A percentile compares a stretch with the other conserved stretches of the same genome.
phyloP scores from a whole-genome alignment of 2,797 vertebrate genomes.

The Thamnophis elegans region DNA sequence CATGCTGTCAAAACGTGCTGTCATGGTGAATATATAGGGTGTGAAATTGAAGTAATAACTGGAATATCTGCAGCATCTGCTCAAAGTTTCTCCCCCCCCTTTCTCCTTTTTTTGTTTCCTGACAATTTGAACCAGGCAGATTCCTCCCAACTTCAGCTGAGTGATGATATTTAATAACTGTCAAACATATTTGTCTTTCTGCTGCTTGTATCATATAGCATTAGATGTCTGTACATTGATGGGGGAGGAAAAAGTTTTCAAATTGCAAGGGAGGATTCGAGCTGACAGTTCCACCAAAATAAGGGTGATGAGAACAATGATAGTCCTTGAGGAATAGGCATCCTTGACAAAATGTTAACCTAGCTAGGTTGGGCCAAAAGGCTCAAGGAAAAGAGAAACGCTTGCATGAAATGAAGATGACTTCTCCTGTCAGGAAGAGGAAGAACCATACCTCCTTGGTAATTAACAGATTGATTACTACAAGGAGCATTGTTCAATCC shows the following conservation, averaged over 20 bases:
- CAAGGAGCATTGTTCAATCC: neutral
- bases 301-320: constrained; percentile 33
- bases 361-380: neutral
- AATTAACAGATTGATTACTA: neutral
- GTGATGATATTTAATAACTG: constrained; percentile 58
- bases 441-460: neutral
- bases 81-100: constrained; percentile 36
- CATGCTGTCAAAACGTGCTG: constrained; percentile 64
- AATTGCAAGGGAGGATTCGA: constrained; percentile 49
- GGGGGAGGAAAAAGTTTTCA: constrained; percentile 48
- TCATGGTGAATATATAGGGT: constrained; percentile 50
- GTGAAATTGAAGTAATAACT: constrained; percentile 65
- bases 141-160: constrained; percentile 45
- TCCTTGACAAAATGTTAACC: constrained; percentile 31
- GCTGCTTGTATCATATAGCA: constrained; percentile 10
- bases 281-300: constrained; percentile 32
- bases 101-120: neutral
- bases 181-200: constrained; percentile 48
- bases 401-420: constrained; percentile 9
- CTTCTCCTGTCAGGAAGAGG: neutral
- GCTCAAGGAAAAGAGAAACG: neutral
- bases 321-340: constrained; percentile 31
- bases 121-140: constrained; percentile 49
- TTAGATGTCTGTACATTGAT: constrained; percentile 27
- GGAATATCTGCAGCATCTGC: constrained; percentile 56